Evolutionary conservation across 2,797 vertebrate species (phyloP), one percentile per base, ranked within the genome.

Genomic region (Setipinna tenuifilis): DNA sequence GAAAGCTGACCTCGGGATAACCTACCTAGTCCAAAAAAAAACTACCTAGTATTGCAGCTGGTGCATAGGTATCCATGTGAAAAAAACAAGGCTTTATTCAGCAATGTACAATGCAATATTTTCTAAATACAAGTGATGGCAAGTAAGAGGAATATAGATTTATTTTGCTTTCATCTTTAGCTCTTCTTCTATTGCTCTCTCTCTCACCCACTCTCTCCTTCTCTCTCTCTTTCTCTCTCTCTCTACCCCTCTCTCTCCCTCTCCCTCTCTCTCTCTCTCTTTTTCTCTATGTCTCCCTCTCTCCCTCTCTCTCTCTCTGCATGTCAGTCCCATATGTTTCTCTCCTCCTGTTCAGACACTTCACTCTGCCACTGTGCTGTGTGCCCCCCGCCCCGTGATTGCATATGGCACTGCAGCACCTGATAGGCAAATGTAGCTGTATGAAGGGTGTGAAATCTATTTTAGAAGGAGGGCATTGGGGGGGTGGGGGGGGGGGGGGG

Each of bases 401-500:
- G 68, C 68, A 16, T 16, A 2, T 35, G 31, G 71, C 71, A 44
- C 50, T 44, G 83, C 71, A 71, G 65, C 75, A 86, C 54, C 75
- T 83, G 75, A 62, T 82, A 61, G 71, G 78, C 35, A 54, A 14
- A 9, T 7, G 0, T 19, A 58, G 86, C 62, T 87, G 83, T 59
- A 81, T 12, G 75, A 44, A 80, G 65, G 87, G 81, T 85, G 83
- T 82, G 75, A 88, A 89, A 83, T 88, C 86, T 87, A 85, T 87
- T 88, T 87, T 54, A 86, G 68, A 82, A 65, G 83, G 28, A 14
- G 28, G 10, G 28, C 10, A 5, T n/a, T 7, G 9, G n/a, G 23
- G n/a, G 62, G 7, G 62, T 54, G 3, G 14, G 62, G n/a, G 58
- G 16, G 7, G 58, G 58, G 58, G 16, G 19, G n/a, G 25, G 16